phyloP scores from a whole-genome alignment of 2,888 invertebrate genomes.

The Ptychoptera contaminata region DNA sequence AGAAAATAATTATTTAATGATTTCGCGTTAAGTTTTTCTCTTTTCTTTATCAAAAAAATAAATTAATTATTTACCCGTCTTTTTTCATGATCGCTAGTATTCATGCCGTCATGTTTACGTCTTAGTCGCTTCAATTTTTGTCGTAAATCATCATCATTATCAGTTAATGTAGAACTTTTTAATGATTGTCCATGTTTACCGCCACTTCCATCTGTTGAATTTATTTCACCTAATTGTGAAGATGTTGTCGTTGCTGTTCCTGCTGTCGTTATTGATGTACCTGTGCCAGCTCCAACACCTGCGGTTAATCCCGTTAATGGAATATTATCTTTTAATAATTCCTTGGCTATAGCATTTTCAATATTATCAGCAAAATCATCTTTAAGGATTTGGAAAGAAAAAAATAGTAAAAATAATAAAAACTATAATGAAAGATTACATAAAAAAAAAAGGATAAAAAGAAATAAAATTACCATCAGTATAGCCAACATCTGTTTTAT shows the following conservation, averaged over 20 bases:
- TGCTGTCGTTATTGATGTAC: no score
- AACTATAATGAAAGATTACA: neutral
- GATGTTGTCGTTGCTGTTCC: neutral
- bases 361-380: conserved; percentile 69
- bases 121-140: conserved; percentile 36
- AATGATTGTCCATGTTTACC: conserved; percentile 20
- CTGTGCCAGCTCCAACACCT: conserved; percentile 15
- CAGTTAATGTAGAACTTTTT: conserved; percentile 36
- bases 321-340: conserved; percentile 50
- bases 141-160: conserved; percentile 43
- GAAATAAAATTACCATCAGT: neutral
- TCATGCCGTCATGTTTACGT: conserved; percentile 16
- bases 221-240: neutral
- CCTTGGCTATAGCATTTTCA: conserved; percentile 62
- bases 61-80: neutral
- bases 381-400: conserved; percentile 3
- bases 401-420: neutral
- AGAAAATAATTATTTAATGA: conserved; percentile 5
- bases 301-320: conserved; percentile 23
- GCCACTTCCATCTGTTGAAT: neutral
- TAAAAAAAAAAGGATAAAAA: neutral
- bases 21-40: no score
- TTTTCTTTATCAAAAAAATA: neutral
- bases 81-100: neutral
- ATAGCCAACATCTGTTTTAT: conserved; percentile 23